These are phyloP conservation scores for Gobionotothen gibberifrons DNA, from an alignment of 2,797 vertebrate species.

Conservation along the genomic window DNA sequence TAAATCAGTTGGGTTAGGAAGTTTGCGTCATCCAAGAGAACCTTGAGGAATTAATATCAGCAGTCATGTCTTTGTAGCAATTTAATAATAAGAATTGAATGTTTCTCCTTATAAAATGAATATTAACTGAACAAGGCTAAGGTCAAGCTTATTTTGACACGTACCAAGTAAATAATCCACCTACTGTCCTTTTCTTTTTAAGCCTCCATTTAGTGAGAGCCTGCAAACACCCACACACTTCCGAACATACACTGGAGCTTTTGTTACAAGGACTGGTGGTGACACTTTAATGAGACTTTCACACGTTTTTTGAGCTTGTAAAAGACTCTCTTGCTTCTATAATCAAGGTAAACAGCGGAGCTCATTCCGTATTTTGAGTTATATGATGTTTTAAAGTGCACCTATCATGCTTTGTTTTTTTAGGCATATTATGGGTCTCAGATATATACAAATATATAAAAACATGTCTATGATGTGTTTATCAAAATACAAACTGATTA, in stretches of 20 bases:
- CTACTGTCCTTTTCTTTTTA: background rate
- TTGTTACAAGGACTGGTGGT: constrained; percentile 8
- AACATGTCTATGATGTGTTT: too few species aligned
- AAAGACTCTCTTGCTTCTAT: constrained; percentile 37
- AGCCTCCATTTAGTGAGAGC: too few species aligned
- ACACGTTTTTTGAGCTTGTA: constrained; percentile 33
- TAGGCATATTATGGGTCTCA: too few species aligned
- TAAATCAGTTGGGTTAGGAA: too few species aligned
- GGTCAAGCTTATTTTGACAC: background rate
- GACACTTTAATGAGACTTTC: constrained; percentile 35
- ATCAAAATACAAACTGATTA: too few species aligned
- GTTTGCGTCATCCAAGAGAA: background rate
- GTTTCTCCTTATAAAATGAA: background rate
- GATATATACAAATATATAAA: too few species aligned
- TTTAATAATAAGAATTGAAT: background rate
- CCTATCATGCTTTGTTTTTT: too few species aligned
- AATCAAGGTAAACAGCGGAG: constrained; percentile 23
- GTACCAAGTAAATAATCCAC: background rate
- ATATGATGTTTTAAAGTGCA: constrained; percentile 4
- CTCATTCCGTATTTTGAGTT: constrained; percentile 8
- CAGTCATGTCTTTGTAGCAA: background rate
- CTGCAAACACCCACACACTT: constrained; percentile 3
- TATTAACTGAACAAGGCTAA: background rate
- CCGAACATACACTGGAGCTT: background rate
- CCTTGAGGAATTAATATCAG: background rate